Evolutionary conservation across 2,113 vertebrate species (phyloP).

Genomic region (Epinephelus fuscoguttatus): DNA sequence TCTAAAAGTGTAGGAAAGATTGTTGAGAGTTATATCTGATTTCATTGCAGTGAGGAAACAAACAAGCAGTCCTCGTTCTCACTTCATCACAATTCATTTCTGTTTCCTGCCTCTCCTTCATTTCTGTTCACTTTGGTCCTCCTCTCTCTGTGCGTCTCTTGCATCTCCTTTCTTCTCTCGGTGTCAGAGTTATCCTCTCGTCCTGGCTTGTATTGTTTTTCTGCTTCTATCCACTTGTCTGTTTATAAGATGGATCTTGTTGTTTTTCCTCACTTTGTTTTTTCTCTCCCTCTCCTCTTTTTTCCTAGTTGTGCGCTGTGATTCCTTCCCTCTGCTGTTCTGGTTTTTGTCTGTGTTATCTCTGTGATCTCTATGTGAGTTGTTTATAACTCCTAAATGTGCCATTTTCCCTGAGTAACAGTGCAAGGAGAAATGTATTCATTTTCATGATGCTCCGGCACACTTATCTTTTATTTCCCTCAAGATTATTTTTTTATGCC

Average conservation of each 20-base stretch:
- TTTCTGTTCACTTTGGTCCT: constrained; percentile 21
- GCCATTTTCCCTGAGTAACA: constrained; percentile 67
- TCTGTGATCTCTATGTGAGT: constrained; percentile 66
- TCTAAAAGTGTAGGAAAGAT: neutral
- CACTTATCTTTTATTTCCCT: constrained; percentile 74
- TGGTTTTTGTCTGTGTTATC: constrained; percentile 64
- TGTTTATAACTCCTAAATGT: constrained; percentile 77
- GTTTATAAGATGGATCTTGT: constrained; percentile 41
- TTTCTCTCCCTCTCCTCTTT: constrained; percentile 22
- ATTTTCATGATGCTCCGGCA: constrained; percentile 59
- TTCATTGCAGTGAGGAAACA: constrained; percentile 10
- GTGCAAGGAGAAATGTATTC: constrained; percentile 62
- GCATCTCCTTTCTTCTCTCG: constrained; percentile 29
- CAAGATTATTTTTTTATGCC: constrained; percentile 70
- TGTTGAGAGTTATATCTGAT: constrained; percentile 34
- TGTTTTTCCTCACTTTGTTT: constrained; percentile 36
- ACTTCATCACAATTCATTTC: constrained; percentile 9
- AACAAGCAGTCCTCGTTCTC: constrained; percentile 30
- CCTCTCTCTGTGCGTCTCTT: constrained; percentile 7
- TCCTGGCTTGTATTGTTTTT: constrained; percentile 27
- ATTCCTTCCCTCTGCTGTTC: constrained; percentile 53
- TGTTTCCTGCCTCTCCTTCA: neutral
- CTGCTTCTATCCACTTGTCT: constrained; percentile 30
- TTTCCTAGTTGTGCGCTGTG: constrained; percentile 45
- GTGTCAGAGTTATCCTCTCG: constrained; percentile 45